Percentiles rank a stretch among this genome's conserved stretches.
Evolutionary conservation across 37 sponge, comb jelly and placozoan genomes (phyloP).

Genomic region (Oscarella lobularis): DNA sequence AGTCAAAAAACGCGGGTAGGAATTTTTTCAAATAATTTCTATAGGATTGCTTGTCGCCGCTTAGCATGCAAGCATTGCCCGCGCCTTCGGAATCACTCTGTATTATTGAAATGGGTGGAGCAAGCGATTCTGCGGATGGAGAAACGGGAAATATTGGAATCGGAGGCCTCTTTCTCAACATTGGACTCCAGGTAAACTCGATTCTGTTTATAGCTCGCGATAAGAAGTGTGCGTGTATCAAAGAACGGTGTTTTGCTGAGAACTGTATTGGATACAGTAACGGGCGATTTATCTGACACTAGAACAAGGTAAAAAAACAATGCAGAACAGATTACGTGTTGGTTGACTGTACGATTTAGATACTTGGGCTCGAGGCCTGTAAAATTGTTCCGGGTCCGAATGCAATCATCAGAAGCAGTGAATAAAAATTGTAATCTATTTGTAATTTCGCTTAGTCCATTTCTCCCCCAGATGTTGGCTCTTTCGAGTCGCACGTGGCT

Average conservation of each 20-base stretch:
- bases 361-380: conserved; percentile 92
- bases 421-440: not conserved
- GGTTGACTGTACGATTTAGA: conserved; percentile 33
- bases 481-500: conserved; percentile 95
- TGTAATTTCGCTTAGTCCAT: not conserved
- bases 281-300: conserved; percentile 96
- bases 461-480: conserved; percentile 57
- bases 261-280: conserved; percentile 84
- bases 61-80: conserved; percentile 94
- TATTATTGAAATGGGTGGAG: conserved; percentile 83
- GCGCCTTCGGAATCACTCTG: conserved; percentile 87
- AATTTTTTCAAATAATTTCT: not conserved
- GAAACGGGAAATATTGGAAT: not conserved
- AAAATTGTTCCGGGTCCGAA: conserved; percentile 80
- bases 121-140: conserved; percentile 24
- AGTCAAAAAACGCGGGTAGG: not conserved
- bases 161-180: conserved; percentile 84
- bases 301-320: conserved; percentile 89
- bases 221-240: not conserved
- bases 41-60: conserved; percentile 80
- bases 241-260: conserved; percentile 87
- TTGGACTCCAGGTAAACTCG: conserved; percentile 52
- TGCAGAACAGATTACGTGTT: too few relatives aligned
- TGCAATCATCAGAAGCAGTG: conserved; percentile 64
- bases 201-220: not conserved